These are phyloP conservation scores for Egretta garzetta DNA, from an alignment of 2,113 vertebrate genomes.

Conservation along the genomic window DNA sequence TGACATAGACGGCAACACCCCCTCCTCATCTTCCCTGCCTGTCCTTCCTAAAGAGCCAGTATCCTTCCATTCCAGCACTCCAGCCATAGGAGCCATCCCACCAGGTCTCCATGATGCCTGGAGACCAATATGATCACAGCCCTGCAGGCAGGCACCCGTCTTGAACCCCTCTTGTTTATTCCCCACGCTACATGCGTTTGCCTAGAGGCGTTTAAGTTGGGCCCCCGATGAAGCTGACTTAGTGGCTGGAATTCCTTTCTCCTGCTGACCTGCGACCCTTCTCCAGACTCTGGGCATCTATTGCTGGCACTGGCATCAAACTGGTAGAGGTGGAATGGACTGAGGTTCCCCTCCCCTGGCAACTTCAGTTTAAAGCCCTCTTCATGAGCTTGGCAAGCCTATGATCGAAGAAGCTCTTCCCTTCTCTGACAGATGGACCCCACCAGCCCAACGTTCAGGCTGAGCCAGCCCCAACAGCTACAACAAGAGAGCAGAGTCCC, in stretches of 20 bases:
- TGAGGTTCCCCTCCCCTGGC: not conserved
- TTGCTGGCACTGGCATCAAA: not conserved
- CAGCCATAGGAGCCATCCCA: not conserved
- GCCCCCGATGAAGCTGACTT: not conserved
- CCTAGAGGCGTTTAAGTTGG: not conserved
- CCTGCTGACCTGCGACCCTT: not conserved
- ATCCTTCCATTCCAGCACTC: not conserved
- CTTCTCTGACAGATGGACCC: not conserved
- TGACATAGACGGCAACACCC: too few species aligned
- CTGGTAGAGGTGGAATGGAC: not conserved
- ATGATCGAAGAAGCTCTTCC: not conserved
- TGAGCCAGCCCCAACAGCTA: not conserved
- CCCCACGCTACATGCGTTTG: not conserved
- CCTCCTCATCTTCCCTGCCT: not conserved
- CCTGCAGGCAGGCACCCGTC: not conserved
- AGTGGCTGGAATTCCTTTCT: not conserved
- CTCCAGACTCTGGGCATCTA: not conserved
- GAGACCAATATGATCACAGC: not conserved
- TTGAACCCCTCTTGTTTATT: not conserved
- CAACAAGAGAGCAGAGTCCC: not conserved
- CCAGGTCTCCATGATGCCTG: not conserved
- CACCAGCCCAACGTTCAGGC: not conserved
- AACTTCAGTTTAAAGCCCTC: not conserved
- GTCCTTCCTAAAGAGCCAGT: not conserved
- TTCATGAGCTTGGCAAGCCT: not conserved